Base-by-base conservation (phyloP, 2,113 vertebrate genomes). In the Sinocyclocheilus anophthalmus region DNA sequence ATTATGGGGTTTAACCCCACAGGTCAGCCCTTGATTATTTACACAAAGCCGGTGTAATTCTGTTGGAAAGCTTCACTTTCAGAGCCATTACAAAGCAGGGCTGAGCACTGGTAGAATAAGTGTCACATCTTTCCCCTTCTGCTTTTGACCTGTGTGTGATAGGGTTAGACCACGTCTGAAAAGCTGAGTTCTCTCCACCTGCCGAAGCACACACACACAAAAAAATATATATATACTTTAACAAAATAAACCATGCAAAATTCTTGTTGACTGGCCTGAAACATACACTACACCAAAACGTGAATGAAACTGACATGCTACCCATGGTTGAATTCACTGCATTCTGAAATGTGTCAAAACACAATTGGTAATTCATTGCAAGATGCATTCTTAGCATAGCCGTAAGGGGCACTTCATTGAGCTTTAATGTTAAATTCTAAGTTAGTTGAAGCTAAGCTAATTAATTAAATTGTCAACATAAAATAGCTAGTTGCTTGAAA, bases 21-120 rank as follows among this genome's bases (percentile, higher is more conserved):
- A 96, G 97, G 97, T 98, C 97, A 97, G 95, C 94, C 94, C 96
- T 96, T 97, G 96, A 98, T 99, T 98, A 99, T 97, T 97, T 97
- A 97, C 96, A 97, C 97, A 97, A 98, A 96, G 95, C 95, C 94
- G 92, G 93, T 96, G 95, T 97, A 97, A 97, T 97, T 97, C 95
- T 96, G 94, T 93, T 94, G 94, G 94, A 96, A 97, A 97, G 96
- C 95, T 90, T 94, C 91, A 93, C 94, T 96, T 96, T 94, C 91
- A 96, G 95, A 94, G 91, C 93, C 91, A 94, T 96, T 95, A 96
- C 96, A 95, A 96, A 95, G 94, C 90, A 80, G 80, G 95, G 92
- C 67, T 90, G 92, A 93, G 91, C 92, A 94, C 93, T 93, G 95
- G 94, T 94, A 93, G 95, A 95, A 95, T 94, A 94, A 94, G 96